Base-by-base conservation (phyloP, 2,113 vertebrate species). In the Caranx ignobilis region DNA sequence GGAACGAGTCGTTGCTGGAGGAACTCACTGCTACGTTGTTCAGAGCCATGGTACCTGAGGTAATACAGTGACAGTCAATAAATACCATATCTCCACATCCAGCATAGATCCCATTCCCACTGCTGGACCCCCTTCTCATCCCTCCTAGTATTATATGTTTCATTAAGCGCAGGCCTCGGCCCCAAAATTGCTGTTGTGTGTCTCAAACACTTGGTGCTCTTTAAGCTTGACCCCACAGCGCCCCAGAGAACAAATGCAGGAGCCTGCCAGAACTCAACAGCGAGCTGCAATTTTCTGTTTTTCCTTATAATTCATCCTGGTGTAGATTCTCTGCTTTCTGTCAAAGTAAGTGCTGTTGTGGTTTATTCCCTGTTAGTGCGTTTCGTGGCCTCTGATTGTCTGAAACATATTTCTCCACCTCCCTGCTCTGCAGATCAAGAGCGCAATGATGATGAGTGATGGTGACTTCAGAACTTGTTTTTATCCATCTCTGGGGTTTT, bases 41-140 rank as follows among this genome's bases (percentile, higher is more conserved):
- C 91, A 97, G 86, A 71, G 96, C 94, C 91, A 97, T 92, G 11
- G 95, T 96, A 92, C 97, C 98, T 99, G 90, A 6, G 60, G 70
- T 50, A 19, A 84, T 4, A 67, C 52, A 76, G 81, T 19, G 76
- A 66, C 26, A 65, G 69, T 80, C 43, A 92, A 80, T 73, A 85
- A 60, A 79, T 61, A 69, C 18, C 72, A 37, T 54, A 37, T 81
- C 62, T 79, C 35, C 43, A 35, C 13, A 64, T 65, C 39, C 9
- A 48, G 26, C 43, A 26, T 34, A 63, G 62, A 72, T 73, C 52
- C 31, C 62, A 52, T 78, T 71, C 56, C 50, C 37, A 16, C 19
- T 48, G 31, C 26, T 75, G 56, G 12, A 67, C 43, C 74, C 73
- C 69, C 34, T 59, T 65, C 45, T 65, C 45, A 21, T 26, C 70